These are phyloP conservation scores for Anableps anableps DNA, from an alignment of 2,797 vertebrate genomes.

Conservation along the genomic window DNA sequence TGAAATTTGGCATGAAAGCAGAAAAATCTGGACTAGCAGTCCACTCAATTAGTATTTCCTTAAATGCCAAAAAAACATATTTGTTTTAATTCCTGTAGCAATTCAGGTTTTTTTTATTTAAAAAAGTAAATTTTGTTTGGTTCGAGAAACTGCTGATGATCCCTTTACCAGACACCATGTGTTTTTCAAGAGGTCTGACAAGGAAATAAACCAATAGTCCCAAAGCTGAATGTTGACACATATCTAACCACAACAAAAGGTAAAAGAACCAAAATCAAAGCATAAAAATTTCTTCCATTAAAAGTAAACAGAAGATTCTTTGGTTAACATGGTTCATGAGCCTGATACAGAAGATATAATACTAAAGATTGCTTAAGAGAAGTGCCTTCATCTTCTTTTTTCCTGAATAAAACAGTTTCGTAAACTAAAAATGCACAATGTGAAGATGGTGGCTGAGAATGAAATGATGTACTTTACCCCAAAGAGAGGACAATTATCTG, in stretches of 20 bases:
- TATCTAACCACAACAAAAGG: not conserved
- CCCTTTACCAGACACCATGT: not conserved
- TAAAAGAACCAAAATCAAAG: not conserved
- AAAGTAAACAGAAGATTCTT: not conserved
- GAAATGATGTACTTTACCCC: not conserved
- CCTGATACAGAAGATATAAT: not conserved
- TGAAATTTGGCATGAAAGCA: not conserved
- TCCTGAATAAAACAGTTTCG: too few relatives aligned
- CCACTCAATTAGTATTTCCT: not conserved
- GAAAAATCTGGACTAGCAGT: not conserved
- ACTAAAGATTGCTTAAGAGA: not conserved
- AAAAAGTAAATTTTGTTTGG: not conserved
- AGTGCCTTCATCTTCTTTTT: not conserved
- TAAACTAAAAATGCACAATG: not conserved
- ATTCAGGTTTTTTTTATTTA: not conserved
- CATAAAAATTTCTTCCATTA: not conserved
- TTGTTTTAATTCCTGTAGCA: not conserved
- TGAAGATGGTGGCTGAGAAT: not conserved
- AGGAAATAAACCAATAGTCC: not conserved
- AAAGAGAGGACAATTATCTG: not conserved
- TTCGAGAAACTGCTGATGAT: not conserved
- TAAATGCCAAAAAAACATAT: not conserved
- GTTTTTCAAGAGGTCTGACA: not conserved
- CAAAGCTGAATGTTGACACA: not conserved
- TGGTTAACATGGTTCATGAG: not conserved